Base-by-base conservation (phyloP, 2,888 invertebrate species). In the Blastobasis adustella region DNA sequence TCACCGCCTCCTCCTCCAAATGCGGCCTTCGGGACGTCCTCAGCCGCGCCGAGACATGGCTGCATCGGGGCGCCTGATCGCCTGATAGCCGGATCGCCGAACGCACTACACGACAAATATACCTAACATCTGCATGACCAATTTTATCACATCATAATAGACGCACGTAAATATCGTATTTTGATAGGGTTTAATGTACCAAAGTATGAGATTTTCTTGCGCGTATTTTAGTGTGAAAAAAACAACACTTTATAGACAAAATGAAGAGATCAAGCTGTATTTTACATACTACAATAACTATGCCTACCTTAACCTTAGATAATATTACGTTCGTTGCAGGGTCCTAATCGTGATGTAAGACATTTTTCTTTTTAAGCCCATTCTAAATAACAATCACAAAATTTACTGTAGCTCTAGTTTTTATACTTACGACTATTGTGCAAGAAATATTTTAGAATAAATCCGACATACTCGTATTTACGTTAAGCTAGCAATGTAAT, bases 321-420 rank as follows among this genome's bases (percentile, higher is more conserved):
- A 50, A 48, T 49, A 46, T 56, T 56, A 58, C 56, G 53, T 53
- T 50, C 51, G 56, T 58, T 57, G 58, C 63, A 64, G 63, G 63
- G 63, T 62, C 58, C 52, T 51, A 49, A 61, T 57, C 61, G 64
- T 64, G 64, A 64, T 64, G 55, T 52, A 49, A 44, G 48, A 51
- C 41, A 41, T 38, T 37, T 45, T 45, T 39, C 45, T 23, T 23
- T 23, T 23, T 23, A 23, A 23, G 23, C 23, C 23, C 23, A 23
- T 23, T 23, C 23, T 23, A 23, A 23, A 23, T 23, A 23, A 23
- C 23, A 23, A 23, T 23, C 23, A 23, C 23, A 23, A 23, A 23
- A 23, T 23, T 23, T 23, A 23, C 23, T 23, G 23, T 23, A 23
- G 23, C 23, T 23, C 23, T 23, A 23, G 23, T 23, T 23, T 23